Base-by-base conservation (phyloP, 1,140 invertebrate genomes). In the Drosophila punjabiensis region DNA sequence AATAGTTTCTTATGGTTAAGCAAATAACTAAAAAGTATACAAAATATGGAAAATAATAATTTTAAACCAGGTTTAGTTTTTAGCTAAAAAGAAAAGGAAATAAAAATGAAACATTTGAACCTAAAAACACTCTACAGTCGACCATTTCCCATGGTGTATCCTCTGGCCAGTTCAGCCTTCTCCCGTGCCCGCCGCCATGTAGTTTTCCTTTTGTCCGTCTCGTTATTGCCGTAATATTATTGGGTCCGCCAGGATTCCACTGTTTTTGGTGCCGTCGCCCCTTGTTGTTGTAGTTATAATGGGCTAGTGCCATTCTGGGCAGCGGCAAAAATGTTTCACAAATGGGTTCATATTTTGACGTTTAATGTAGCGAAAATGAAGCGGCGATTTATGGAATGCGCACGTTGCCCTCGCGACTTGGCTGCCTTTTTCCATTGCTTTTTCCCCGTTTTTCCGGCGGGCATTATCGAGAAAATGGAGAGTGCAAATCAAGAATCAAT, bases 351-450 rank as follows among this genome's bases (percentile, higher is more conserved):
- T 90, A 90, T 91, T 90, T 90, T 81, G 87, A 82, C 87, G 86
- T 91, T 90, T 82, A 90, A 91, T 90, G 86, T 90, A 90, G 87
- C 86, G 87, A 90, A 91, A 90, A 90, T 90, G 87, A 90, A 91
- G 86, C 79, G 52, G 76, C 69, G 86, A 90, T 90, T 90, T 90
- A 90, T 90, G 87, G 76, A 90, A 90, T 82, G 86, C 64, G 86
- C 86, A 77, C 71, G 79, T 90, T 89, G 79, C 86, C 86, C 86
- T 84, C 71, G 79, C 68, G 64, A 58, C 55, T 58, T 39, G 14
- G 5, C 33, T 41, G 18, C 11, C 11, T 53, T 41, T 37, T 33
- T 18, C 70, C 13, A 10, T 10, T 14, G 33, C 59, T 24, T 45
- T 77, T 18, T 43, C 13, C 66, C 13, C 63, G 28, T 33, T 67